phyloP scores from a whole-genome alignment of 2,113 vertebrate genomes.

The Alouatta palliata region DNA sequence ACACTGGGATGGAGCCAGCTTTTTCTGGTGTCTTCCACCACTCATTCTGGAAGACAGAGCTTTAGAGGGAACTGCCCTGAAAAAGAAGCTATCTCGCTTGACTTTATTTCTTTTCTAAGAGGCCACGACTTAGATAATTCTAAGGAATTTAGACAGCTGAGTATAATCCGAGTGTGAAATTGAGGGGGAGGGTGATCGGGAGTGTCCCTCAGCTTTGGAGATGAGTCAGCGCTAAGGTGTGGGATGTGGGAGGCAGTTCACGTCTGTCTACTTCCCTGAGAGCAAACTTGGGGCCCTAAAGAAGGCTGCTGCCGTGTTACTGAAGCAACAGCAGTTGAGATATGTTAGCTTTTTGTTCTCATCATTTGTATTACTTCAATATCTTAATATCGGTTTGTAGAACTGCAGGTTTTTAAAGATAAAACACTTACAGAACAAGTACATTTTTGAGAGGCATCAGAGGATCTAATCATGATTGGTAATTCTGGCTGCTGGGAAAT shows the following conservation, averaged over 20 bases:
- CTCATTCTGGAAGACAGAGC: not conserved
- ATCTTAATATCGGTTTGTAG: not conserved
- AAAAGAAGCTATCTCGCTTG: rapidly evolving
- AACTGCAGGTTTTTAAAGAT: not conserved
- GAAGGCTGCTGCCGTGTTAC: not conserved
- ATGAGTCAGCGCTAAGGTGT: not conserved
- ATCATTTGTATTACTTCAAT: not conserved
- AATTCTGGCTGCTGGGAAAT: not conserved
- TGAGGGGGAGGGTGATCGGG: not conserved
- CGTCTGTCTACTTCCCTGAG: not conserved
- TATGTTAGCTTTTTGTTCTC: not conserved
- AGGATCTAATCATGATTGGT: not conserved
- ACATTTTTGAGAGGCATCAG: not conserved
- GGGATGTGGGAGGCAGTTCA: not conserved
- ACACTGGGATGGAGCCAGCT: too few species aligned
- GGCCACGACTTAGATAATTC: not conserved
- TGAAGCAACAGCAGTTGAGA: not conserved
- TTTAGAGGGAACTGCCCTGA: too few species aligned
- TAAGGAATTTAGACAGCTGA: not conserved
- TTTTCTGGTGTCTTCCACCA: not conserved
- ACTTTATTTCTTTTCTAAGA: not conserved
- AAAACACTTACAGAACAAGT: not conserved
- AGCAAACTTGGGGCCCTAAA: not conserved
- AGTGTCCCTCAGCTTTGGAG: not conserved
- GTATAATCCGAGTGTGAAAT: not conserved